Evolutionary conservation across 2,113 vertebrate genomes (phyloP).

Genomic region (Lagopus muta): DNA sequence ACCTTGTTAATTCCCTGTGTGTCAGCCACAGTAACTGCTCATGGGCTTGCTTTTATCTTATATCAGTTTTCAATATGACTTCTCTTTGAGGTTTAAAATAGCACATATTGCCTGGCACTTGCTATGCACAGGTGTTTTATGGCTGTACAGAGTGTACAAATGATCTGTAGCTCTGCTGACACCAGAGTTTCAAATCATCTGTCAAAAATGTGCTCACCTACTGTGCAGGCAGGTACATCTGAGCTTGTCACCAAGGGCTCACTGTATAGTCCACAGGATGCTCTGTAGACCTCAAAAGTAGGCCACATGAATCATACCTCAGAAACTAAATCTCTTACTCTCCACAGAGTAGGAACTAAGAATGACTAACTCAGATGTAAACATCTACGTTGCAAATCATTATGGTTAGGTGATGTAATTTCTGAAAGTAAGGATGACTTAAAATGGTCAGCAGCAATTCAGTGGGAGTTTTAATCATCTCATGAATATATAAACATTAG

Average conservation of each 20-base stretch:
- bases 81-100: slow-evolving; percentile 44
- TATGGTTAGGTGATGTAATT: neutral
- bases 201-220: neutral
- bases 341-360: neutral
- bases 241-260: neutral
- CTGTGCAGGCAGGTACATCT: neutral
- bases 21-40: rapidly evolving
- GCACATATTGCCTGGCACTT: neutral
- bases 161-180: neutral
- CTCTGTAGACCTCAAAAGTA: neutral
- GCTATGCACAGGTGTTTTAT: slow-evolving; percentile 12
- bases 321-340: slow-evolving; percentile 14
- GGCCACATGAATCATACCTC: slow-evolving; percentile 45
- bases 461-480: neutral
- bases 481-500: neutral
- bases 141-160: neutral
- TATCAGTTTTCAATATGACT: neutral
- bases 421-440: neutral
- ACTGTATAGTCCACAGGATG: neutral
- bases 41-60: neutral
- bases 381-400: neutral
- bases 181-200: neutral
- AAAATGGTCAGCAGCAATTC: neutral
- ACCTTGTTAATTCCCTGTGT: neutral
- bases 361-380: slow-evolving; percentile 19